phyloP scores from a whole-genome alignment of 2,797 vertebrate genomes.

The Tokudaia muenninki region DNA sequence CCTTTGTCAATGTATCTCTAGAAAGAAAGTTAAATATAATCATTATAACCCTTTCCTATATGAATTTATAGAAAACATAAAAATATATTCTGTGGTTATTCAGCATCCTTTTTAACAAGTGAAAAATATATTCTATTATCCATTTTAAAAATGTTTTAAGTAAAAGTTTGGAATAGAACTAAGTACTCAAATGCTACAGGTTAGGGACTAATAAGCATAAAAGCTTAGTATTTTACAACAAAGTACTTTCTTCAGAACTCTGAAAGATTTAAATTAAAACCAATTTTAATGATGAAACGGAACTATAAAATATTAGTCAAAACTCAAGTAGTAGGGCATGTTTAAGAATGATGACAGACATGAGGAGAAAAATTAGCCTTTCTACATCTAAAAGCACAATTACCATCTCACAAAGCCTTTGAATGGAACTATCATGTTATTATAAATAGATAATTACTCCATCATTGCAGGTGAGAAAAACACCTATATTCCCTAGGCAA shows the following conservation, averaged over 20 bases:
- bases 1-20: conserved; percentile 98
- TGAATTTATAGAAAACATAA: conserved; percentile 4
- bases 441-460: not conserved
- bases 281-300: conserved; percentile 19
- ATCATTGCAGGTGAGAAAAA: not conserved
- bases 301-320: not conserved
- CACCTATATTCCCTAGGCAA: not conserved
- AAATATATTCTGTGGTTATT: not conserved
- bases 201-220: not conserved
- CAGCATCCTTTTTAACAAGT: not conserved
- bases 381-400: not conserved
- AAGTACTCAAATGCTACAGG: not conserved
- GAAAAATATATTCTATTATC: not conserved
- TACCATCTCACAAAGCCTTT: not conserved
- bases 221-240: not conserved
- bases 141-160: not conserved
- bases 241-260: not conserved
- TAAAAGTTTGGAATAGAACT: not conserved
- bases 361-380: not conserved
- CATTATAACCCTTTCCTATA: not conserved
- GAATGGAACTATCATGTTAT: not conserved
- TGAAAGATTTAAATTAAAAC: conserved; percentile 39
- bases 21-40: conserved; percentile 72
- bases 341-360: not conserved
- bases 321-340: not conserved